These are phyloP conservation scores for Gasterosteus aculeatus DNA, from an alignment of 2,113 vertebrate species.

Conservation along the genomic window DNA sequence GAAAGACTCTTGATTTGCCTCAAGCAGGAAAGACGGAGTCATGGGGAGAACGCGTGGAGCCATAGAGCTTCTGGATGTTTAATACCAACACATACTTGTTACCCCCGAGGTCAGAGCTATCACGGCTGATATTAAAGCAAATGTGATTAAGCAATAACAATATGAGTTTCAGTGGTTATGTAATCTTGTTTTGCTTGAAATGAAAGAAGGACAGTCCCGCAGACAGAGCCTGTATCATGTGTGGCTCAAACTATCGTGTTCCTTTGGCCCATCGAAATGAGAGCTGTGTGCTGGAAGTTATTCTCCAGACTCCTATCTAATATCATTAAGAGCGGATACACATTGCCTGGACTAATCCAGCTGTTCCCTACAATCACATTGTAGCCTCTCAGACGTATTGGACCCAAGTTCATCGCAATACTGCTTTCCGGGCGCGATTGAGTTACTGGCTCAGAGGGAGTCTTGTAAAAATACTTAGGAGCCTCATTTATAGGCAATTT, in stretches of 20 bases:
- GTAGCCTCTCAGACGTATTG: conserved; percentile 60
- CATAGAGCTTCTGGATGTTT: conserved; percentile 15
- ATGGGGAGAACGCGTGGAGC: background rate
- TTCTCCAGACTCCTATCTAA: conserved; percentile 78
- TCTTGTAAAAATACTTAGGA: conserved; percentile 37
- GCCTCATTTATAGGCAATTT: background rate
- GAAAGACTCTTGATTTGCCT: conserved; percentile 4
- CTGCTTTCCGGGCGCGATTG: conserved; percentile 49
- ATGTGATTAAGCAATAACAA: conserved; percentile 16
- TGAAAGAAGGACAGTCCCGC: conserved; percentile 20
- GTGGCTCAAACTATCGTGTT: conserved; percentile 31
- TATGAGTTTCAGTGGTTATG: conserved; percentile 10
- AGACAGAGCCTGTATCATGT: conserved; percentile 15
- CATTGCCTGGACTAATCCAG: conserved; percentile 67
- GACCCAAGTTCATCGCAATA: conserved; percentile 52
- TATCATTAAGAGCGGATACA: conserved; percentile 77
- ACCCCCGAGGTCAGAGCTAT: background rate
- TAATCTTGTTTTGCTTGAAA: conserved; percentile 49
- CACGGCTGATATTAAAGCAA: background rate
- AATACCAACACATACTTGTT: conserved; percentile 40
- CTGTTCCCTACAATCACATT: conserved; percentile 75
- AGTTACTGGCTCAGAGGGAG: conserved; percentile 30
- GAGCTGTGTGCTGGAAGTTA: conserved; percentile 63
- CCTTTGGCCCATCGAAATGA: conserved; percentile 48
- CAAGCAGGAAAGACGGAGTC: background rate